phyloP scores from a whole-genome alignment of 2,888 invertebrate species.

The Scaptomyza polygonia region DNA sequence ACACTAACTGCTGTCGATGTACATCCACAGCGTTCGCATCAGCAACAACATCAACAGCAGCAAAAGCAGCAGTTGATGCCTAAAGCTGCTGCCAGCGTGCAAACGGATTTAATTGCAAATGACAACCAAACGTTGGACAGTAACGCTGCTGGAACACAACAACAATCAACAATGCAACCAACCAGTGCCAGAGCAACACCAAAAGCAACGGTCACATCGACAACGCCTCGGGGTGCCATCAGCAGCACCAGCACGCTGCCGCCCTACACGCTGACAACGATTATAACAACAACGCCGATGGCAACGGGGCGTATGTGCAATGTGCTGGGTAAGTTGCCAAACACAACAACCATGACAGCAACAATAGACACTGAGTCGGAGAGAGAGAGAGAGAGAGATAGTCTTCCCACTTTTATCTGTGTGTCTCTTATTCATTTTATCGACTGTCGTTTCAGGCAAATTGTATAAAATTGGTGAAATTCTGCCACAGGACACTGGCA shows the following conservation, averaged over 20 bases:
- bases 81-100: conserved; percentile 36
- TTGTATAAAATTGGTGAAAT: conserved; percentile 88
- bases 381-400: not conserved
- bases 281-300: conserved; percentile 67
- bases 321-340: conserved; percentile 65
- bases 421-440: not conserved
- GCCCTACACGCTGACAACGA: conserved; percentile 68
- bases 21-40: conserved; percentile 58
- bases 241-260: conserved; percentile 47
- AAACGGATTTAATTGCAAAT: conserved; percentile 79
- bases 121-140: conserved; percentile 66
- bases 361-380: conserved; percentile 7
- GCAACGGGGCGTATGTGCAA: conserved; percentile 71
- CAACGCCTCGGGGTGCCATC: conserved; percentile 39
- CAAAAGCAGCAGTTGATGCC: conserved; percentile 27
- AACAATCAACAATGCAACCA: conserved; percentile 51
- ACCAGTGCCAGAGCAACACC: conserved; percentile 40
- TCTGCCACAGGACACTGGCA: conserved; percentile 89
- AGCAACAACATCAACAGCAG: conserved; percentile 30
- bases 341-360: conserved; percentile 1
- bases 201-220: not conserved
- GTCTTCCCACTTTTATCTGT: not conserved
- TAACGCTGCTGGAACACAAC: conserved; percentile 32
- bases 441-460: conserved; percentile 85
- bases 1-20: conserved; percentile 82